These are phyloP conservation scores for Echiichthys vipera DNA, from an alignment of 2,797 vertebrate species.

Conservation along the genomic window DNA sequence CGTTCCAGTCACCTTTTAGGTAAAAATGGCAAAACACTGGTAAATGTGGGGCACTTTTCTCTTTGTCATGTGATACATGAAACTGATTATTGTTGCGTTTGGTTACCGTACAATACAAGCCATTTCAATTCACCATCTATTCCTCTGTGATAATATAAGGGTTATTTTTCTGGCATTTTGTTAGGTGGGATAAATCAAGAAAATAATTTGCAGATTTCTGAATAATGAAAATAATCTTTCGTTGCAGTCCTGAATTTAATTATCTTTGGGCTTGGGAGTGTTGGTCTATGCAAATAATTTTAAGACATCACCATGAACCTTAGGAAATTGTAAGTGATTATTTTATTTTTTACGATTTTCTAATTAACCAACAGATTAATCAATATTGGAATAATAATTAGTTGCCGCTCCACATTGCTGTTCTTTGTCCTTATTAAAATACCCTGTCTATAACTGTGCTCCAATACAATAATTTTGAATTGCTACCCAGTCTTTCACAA, in stretches of 20 bases:
- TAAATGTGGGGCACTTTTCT: no score
- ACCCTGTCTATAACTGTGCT: background rate
- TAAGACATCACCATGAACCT: background rate
- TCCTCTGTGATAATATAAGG: background rate
- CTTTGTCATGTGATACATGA: background rate
- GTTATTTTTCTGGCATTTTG: background rate
- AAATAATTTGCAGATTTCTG: background rate
- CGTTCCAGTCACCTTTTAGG: background rate
- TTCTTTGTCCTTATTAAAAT: slow-evolving; percentile 15
- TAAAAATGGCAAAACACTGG: background rate
- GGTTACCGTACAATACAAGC: background rate
- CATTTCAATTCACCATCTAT: background rate
- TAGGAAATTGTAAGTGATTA: background rate
- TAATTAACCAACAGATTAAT: background rate
- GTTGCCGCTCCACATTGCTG: background rate
- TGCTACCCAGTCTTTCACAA: background rate
- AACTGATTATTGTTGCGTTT: background rate
- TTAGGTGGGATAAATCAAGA: background rate
- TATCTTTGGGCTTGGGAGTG: background rate
- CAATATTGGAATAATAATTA: background rate
- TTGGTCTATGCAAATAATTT: no score
- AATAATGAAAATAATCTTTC: background rate
- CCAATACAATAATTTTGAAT: background rate
- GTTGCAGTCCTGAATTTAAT: background rate
- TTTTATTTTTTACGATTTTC: background rate